Evolutionary conservation across 2,888 invertebrate genomes (phyloP).

Genomic region (Automeris io): DNA sequence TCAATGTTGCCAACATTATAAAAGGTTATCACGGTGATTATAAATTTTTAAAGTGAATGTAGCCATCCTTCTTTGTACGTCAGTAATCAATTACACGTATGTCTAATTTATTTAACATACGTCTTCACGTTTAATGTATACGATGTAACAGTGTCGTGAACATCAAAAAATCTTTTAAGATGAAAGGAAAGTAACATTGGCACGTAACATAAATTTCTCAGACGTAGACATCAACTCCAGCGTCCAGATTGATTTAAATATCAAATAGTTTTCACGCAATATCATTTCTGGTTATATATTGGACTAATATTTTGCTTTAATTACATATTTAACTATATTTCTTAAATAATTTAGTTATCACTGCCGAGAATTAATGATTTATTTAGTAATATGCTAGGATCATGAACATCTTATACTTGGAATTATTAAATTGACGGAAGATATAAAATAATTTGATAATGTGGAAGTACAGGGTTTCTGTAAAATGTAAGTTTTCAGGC

Average conservation of each 20-base stretch:
- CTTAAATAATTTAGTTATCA: slow-evolving; percentile 44
- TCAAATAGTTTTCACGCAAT: slow-evolving; percentile 52
- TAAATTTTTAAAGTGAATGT: slow-evolving; percentile 9
- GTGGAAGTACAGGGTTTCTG: no score
- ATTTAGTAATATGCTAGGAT: no score
- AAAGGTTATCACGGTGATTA: slow-evolving; percentile 5
- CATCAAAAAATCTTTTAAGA: slow-evolving; percentile 44
- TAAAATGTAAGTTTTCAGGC: no score
- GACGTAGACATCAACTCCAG: slow-evolving; percentile 44
- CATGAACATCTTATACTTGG: no score
- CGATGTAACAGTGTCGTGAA: slow-evolving; percentile 53
- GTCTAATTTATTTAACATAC: slow-evolving; percentile 54
- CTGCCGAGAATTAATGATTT: slow-evolving; percentile 52
- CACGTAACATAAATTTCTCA: slow-evolving; percentile 60
- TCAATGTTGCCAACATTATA: slow-evolving; percentile 11
- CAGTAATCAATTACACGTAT: slow-evolving; percentile 47
- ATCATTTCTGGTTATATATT: slow-evolving; percentile 47
- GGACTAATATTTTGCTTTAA: slow-evolving; percentile 53
- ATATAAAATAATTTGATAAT: no score
- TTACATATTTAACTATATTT: no score
- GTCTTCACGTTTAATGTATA: slow-evolving; percentile 56
- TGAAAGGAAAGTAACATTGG: slow-evolving; percentile 50
- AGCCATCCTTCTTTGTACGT: slow-evolving; percentile 23
- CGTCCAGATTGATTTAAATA: slow-evolving; percentile 64
- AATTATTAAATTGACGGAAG: no score